phyloP scores from a whole-genome alignment of 2,113 vertebrate genomes.

The Ranitomeya variabilis region DNA sequence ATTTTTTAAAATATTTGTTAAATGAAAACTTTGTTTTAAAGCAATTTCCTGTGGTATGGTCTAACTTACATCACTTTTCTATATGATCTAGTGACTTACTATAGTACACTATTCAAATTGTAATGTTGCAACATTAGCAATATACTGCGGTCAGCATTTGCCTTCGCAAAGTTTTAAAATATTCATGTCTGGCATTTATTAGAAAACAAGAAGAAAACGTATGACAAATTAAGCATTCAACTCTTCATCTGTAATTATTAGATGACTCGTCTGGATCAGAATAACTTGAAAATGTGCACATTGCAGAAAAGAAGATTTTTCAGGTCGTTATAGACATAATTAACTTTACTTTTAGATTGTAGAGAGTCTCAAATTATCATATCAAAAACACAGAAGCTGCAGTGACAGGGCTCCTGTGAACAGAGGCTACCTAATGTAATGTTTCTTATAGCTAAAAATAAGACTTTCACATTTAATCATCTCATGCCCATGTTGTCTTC shows the following conservation, averaged over 20 bases:
- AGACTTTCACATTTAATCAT: background rate
- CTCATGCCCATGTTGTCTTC: background rate
- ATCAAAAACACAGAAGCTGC: conserved; percentile 2
- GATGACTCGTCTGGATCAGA: conserved; percentile 76
- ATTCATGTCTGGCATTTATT: conserved; percentile 81
- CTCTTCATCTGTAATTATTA: conserved; percentile 69
- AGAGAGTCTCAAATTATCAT: background rate
- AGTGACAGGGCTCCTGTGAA: background rate
- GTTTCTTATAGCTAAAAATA: background rate
- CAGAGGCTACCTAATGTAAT: background rate
- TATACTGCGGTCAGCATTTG: conserved; percentile 78
- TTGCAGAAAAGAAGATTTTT: conserved; percentile 23
- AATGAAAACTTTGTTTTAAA: too few species aligned
- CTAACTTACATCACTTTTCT: too few species aligned
- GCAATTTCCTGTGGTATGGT: too few species aligned
- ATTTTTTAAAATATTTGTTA: too few species aligned
- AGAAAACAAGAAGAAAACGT: conserved; percentile 77
- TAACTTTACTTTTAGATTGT: conserved; percentile 19
- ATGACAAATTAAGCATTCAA: conserved; percentile 75
- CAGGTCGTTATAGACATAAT: conserved; percentile 23
- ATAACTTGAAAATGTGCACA: conserved; percentile 68
- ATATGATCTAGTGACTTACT: too few species aligned
- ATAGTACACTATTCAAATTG: conserved; percentile 74
- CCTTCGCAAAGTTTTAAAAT: conserved; percentile 73
- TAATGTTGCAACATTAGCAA: conserved; percentile 72